phyloP scores from a whole-genome alignment of 2,797 vertebrate genomes.

The Macropus fuliginosus region DNA sequence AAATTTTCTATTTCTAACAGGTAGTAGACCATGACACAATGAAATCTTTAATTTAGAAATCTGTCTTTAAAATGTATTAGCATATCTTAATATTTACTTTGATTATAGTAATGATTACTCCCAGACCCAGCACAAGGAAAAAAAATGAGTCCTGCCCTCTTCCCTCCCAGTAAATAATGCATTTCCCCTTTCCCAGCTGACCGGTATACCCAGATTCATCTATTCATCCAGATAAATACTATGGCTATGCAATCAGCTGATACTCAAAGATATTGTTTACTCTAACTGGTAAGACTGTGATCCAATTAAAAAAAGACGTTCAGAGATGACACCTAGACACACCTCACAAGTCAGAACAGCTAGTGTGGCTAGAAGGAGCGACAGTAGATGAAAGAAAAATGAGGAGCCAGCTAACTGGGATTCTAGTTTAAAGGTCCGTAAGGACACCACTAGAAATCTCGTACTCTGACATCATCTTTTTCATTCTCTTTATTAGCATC shows the following conservation, averaged over 20 bases:
- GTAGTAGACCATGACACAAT: neutral
- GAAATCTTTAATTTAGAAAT: neutral
- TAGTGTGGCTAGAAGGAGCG: slow-evolving; percentile 33
- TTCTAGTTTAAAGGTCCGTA: neutral
- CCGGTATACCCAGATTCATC: neutral
- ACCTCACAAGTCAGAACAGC: slow-evolving; percentile 44
- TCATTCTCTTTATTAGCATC: slow-evolving; percentile 74
- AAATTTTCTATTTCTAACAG: neutral
- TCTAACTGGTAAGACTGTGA: slow-evolving; percentile 22
- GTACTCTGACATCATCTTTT: slow-evolving; percentile 66
- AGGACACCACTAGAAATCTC: slow-evolving; percentile 25
- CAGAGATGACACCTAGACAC: slow-evolving; percentile 31
- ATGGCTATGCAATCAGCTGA: neutral
- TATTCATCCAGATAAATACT: neutral
- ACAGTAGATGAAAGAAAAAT: slow-evolving; percentile 6
- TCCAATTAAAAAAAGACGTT: slow-evolving; percentile 54
- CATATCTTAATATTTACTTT: neutral
- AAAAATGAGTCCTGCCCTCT: neutral
- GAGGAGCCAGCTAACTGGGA: neutral
- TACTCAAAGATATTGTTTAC: neutral
- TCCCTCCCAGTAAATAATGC: neutral
- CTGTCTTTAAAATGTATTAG: neutral
- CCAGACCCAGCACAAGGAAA: neutral
- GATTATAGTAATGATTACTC: neutral
- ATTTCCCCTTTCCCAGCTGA: neutral